A percentile compares a stretch with the other conserved stretches of the same genome.
Evolutionary conservation across 2,113 vertebrate species (phyloP).

Genomic region (Hypanus sabinus): DNA sequence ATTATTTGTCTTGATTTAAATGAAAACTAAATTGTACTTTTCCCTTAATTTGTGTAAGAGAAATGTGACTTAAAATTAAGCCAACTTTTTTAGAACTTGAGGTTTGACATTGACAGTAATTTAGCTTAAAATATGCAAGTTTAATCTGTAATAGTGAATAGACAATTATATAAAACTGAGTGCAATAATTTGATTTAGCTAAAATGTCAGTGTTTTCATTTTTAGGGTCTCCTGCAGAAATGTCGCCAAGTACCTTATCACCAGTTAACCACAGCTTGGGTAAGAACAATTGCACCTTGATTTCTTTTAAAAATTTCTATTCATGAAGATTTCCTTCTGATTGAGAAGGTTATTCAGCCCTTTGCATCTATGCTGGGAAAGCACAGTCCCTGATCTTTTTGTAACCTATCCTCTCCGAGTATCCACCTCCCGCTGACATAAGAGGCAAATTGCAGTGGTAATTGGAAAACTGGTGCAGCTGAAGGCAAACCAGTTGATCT

Average conservation of each 20-base stretch:
- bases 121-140: not conserved
- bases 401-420: too few relatives aligned
- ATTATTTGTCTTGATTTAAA: not conserved
- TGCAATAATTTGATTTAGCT: not conserved
- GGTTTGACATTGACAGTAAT: not conserved
- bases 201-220: not conserved
- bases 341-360: too few relatives aligned
- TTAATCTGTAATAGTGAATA: not conserved
- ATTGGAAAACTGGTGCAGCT: too few relatives aligned
- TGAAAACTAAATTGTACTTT: not conserved
- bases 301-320: too few relatives aligned
- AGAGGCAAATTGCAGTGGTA: too few relatives aligned
- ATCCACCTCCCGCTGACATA: too few relatives aligned
- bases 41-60: not conserved
- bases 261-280: conserved; percentile 89
- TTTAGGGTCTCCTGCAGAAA: conserved; percentile 88
- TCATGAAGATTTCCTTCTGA: too few relatives aligned
- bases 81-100: not conserved
- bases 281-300: conserved; percentile 50
- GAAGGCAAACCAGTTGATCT: too few relatives aligned
- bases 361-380: too few relatives aligned
- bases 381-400: too few relatives aligned
- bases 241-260: conserved; percentile 86
- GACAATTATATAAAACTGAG: not conserved
- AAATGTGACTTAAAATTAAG: not conserved